Base-by-base conservation (phyloP, 2,113 vertebrate genomes). In the Malurus melanocephalus region DNA sequence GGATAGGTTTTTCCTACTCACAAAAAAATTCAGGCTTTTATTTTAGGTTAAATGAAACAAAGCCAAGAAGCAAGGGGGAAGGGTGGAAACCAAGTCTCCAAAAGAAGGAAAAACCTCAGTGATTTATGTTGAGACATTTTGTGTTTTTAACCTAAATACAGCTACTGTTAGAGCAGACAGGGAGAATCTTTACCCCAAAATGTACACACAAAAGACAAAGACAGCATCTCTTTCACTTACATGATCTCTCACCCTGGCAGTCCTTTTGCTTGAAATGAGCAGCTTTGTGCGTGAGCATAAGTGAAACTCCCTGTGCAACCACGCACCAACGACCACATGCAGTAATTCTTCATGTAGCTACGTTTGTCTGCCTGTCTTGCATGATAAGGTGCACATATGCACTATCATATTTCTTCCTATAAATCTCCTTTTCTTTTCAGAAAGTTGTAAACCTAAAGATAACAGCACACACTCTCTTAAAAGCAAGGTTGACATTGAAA, bases 401-500 rank as follows among this genome's bases (percentile, higher is more conserved):
- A 33, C 86, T 56, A 80, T 90, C 67, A 30, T 93, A 81, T 90
- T 93, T 93, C 86, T 90, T 79, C 66, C 94, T 88, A 72, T 94
- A 88, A 93, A 91, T 91, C 73, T 91, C n/a, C 62, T 88, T 88
- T 89, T 76, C 79, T 80, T 85, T 90, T 84, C 88, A 87, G 80
- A 93, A 91, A 91, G 74, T 66, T 93, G 89, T 87, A 93, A 90
- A 91, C 83, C 71, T 90, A 76, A 95, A 87, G 93, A 93, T 74
- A 95, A 90, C 75, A 90, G 66, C 55, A 45, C 78, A 77, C 32
- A n/a, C 43, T 82, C n/a, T 86, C 40, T 85, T 84, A 85, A 79
- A 96, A 95, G 40, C 8, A 5, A 92, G 88, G 87, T 73, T 87
- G 88, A 96, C 56, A 56, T 38, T 80, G 87, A 85, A 91, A 93